Base-by-base conservation (phyloP, 35 echinoderm and acorn worm species). In the Eucidaris tribuloides region DNA sequence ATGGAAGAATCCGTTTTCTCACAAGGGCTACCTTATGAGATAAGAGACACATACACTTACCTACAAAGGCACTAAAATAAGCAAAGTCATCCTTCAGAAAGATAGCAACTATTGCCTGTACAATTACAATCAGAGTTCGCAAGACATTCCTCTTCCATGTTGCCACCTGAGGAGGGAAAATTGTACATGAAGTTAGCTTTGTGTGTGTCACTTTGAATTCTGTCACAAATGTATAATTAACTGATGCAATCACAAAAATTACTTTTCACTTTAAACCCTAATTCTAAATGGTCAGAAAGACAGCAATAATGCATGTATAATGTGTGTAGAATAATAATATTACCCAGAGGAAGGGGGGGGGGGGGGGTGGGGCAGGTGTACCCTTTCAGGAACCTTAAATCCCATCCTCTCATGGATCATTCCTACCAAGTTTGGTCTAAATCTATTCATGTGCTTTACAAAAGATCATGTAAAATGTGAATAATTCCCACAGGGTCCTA, bases 31-130 rank as follows among this genome's bases (percentile, higher is more conserved):
- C n/a, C n/a, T n/a, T n/a, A n/a, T n/a, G n/a, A n/a, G n/a, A n/a
- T n/a, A n/a, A n/a, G n/a, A n/a, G n/a, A n/a, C n/a, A 25, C 15
- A 58, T 60, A 32, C 17, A 85, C 92, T 85, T 82, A 96, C 93
- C 93, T 41, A 82, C 62, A 83, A 96, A 70, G 33, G 93, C 89
- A 46, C 60, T 84, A 64, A 96, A 71, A 64, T 91, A 96, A 45
- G 89, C 89, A 91, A 91, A 90, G 20, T 50, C 31, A 46, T 96
- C 76, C 43, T 84, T 84, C 55, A 96, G 74, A 24, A 86, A 43
- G 17, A 79, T 41, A 22, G 93, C 93, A 72, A 87, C 7, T n/a
- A 78, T 85, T 2, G 86, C 50, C 49, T 91, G 83, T 18, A 87
- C 56, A 15, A 91, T 22, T 3, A 96, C 93, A 7, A 96, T 76